Evolutionary conservation across 2,113 vertebrate genomes (phyloP), one percentile per base, ranked within the genome.

Genomic region (Trochalopteron elliotii): DNA sequence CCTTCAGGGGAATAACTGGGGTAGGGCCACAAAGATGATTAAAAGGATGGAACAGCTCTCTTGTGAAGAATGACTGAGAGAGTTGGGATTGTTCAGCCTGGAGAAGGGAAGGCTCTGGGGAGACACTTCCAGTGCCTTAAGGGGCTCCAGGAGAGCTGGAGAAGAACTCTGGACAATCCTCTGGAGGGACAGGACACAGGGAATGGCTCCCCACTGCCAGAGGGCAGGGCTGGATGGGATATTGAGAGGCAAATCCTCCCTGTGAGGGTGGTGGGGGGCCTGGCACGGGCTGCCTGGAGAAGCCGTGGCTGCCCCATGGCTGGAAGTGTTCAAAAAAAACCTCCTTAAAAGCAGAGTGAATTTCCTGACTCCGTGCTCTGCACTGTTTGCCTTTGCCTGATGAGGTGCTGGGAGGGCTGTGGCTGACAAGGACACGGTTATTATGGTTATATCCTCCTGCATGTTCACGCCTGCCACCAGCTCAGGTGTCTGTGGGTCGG

Each of bases 151-250:
- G 44, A 57, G 14, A 49, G 67, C 35, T 44, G 76, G 5, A 50
- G 44, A 33, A 37, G 37, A 44, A 8, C 30, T 25, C 7, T 1
- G 35, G 40, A 25, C 28, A 63, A 19, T 20, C 2, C 4, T 4
- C 4, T 20, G 52, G 30, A 35, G 30, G 12, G 24, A 23, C 42
- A 80, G 40, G 17, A 42, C 57, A 7, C 12, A 11, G 65, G 22
- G 31, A 65, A 23, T 11, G 44, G 35, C 42, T 63, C 11, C n/a
- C 45, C 49, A 56, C 1, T 64, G 76, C 35, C 35, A 23, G 50
- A 42, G 27, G 4, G 42, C 25, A 56, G 42, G 17, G 21, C 0
- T 42, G 0, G 67, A 1, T 13, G 59, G 42, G 44, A 44, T 4
- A 9, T 1, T 47, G 49, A 4, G 31, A 5, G 13, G 19, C 7